Evolutionary conservation across 35 echinoderm and acorn worm genomes (phyloP).

Genomic region (Patiria miniata): DNA sequence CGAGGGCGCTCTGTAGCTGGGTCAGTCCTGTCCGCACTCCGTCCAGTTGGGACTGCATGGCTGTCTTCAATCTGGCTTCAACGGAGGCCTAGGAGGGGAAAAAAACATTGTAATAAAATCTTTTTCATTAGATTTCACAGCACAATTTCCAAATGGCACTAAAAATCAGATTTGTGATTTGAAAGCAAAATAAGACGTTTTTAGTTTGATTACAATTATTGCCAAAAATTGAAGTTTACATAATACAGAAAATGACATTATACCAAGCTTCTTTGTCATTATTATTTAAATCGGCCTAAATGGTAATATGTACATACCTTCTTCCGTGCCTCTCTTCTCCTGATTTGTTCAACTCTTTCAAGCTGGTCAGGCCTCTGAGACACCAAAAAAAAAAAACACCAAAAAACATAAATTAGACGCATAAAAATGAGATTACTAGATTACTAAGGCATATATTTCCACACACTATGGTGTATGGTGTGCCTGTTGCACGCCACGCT

Average conservation of each 20-base stretch:
- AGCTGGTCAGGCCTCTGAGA: constrained; percentile 88
- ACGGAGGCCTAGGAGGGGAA: constrained; percentile 72
- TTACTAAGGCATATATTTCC: not conserved
- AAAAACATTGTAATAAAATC: not conserved
- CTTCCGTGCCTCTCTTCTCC: constrained; percentile 91
- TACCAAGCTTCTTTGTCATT: not conserved
- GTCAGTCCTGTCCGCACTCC: constrained; percentile 93
- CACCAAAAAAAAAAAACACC: constrained; percentile 31
- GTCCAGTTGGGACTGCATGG: constrained; percentile 98
- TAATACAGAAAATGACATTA: not conserved
- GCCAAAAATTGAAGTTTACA: no score
- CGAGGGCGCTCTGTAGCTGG: constrained; percentile 79
- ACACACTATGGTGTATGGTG: not conserved
- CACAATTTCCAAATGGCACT: not conserved
- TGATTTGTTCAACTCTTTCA: constrained; percentile 92
- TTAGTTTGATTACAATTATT: no score
- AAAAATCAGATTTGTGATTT: no score
- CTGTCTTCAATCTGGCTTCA: constrained; percentile 97
- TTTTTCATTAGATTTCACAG: not conserved
- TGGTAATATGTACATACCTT: constrained; percentile 60
- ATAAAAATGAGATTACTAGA: not conserved
- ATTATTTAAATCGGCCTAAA: not conserved
- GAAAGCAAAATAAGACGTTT: no score
- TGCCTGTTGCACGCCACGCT: not conserved
- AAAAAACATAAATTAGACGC: not conserved